Base-by-base conservation (phyloP, 2,888 invertebrate genomes). In the Pristionchus arcanus region DNA sequence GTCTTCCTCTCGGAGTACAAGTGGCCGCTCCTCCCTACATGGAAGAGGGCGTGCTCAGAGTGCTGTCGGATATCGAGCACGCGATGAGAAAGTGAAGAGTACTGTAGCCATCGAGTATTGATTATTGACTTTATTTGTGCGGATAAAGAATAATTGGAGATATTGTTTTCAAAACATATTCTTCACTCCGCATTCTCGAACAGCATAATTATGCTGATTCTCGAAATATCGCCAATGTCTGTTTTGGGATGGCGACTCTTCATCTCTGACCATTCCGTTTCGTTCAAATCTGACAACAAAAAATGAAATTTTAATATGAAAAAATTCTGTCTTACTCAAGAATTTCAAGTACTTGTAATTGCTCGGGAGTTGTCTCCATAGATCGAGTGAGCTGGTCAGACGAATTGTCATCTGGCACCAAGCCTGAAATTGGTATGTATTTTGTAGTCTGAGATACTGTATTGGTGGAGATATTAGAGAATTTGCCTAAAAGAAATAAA, bases 1-100 rank as follows among this genome's bases (percentile, higher is more conserved):
- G 94, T 28, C 91, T 93, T 68, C 93, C 94, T 11, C 90, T 94
- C 31, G 93, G 93, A 77, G 93, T 94, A n/a, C 94, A 94, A 89
- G 91, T 94, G 13, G 94, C 91, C 7, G 92, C 92, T 34, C 92
- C 92, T n/a, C 94, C 94, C 25, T 94, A 91, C 91, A 87, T 91
- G 53, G 94, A 94, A 84, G 94, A 94, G 89, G 88, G 90, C 21
- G 92, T 91, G 7, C 91, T 94, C 16, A 89, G 93, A 42, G 89
- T 93, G 5, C 90, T 94, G 90, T 84, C 91, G 21, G 94, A 94
- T 83, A 93, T 94, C 86, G 94, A 94, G 90, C 89, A 89, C 49
- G 59, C n/a, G 7, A 21, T 81, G 49, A 53, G n/a, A n/a, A 81
- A 81, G 81, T 81, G 81, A 81, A 81, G 81, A 81, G 53, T 77